Conservation (phyloP, 2,797 vertebrate genomes). For the Sarcophilus harrisii region DNA sequence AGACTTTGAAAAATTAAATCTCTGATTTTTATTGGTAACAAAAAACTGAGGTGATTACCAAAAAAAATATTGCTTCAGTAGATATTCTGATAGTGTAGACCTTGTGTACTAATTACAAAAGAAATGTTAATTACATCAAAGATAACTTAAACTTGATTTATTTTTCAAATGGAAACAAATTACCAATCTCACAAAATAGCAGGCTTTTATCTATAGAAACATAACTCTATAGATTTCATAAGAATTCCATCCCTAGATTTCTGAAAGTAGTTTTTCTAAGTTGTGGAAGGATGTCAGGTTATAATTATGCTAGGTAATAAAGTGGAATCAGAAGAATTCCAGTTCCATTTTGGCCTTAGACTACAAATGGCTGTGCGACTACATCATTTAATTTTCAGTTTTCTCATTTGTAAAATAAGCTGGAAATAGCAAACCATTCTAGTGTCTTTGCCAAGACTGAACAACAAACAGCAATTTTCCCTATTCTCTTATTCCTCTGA, state of each 20-base stretch:
- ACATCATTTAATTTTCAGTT: background rate
- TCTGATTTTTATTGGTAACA: background rate
- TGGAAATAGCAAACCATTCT: background rate
- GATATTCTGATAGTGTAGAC: background rate
- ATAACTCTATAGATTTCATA: background rate
- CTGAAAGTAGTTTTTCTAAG: conserved; percentile 8
- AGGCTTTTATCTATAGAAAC: background rate
- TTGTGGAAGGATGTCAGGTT: conserved; percentile 15
- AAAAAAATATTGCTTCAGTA: background rate
- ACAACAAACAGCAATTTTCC: background rate
- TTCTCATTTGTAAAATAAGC: background rate
- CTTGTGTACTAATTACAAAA: background rate
- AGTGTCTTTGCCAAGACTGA: background rate
- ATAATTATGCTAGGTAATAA: background rate
- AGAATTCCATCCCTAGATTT: conserved; percentile 7
- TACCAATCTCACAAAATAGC: background rate
- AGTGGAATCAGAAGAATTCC: background rate
- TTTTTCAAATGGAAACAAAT: background rate
- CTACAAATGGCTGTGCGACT: background rate
- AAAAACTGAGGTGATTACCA: background rate
- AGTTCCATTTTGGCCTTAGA: background rate
- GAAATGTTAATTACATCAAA: background rate
- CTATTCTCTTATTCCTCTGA: background rate
- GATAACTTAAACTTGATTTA: background rate
- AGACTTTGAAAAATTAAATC: background rate